Evolutionary conservation across 2,888 invertebrate species (phyloP).

Genomic region (Rhodophaea formosa): DNA sequence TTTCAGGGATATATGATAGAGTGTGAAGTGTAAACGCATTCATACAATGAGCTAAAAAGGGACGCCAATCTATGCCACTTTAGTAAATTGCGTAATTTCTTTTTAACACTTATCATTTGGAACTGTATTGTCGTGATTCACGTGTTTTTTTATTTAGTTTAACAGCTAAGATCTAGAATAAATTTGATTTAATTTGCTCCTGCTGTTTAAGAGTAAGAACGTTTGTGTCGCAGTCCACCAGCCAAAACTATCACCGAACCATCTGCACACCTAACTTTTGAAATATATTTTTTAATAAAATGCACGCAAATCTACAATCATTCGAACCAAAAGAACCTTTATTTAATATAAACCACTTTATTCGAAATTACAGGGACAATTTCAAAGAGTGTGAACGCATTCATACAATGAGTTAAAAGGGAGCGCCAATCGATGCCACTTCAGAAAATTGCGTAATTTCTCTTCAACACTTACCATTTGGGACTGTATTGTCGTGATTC

Average conservation of each 20-base stretch:
- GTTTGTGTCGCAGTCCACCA: too few relatives aligned
- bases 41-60: conserved; percentile 6
- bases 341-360: not conserved
- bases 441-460: conserved; percentile 12
- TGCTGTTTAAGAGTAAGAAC: too few relatives aligned
- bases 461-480: not conserved
- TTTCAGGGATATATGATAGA: not conserved
- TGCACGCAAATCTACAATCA: too few relatives aligned
- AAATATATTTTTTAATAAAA: too few relatives aligned
- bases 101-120: not conserved
- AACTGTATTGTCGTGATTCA: conserved; percentile 1
- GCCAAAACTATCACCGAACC: too few relatives aligned
- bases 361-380: conserved; percentile 1
- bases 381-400: conserved; percentile 6
- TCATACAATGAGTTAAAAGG: conserved; percentile 3
- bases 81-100: conserved; percentile 10
- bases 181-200: too few relatives aligned
- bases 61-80: not conserved
- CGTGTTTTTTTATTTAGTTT: not conserved
- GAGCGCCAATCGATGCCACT: not conserved
- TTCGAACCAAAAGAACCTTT: too few relatives aligned
- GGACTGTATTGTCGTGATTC: conserved; percentile 1
- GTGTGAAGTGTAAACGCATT: conserved; percentile 11
- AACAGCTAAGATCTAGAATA: too few relatives aligned
- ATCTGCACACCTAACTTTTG: too few relatives aligned